These are phyloP conservation scores for Octopus bimaculoides DNA, from an alignment of 1,140 invertebrate species.

Conservation along the genomic window DNA sequence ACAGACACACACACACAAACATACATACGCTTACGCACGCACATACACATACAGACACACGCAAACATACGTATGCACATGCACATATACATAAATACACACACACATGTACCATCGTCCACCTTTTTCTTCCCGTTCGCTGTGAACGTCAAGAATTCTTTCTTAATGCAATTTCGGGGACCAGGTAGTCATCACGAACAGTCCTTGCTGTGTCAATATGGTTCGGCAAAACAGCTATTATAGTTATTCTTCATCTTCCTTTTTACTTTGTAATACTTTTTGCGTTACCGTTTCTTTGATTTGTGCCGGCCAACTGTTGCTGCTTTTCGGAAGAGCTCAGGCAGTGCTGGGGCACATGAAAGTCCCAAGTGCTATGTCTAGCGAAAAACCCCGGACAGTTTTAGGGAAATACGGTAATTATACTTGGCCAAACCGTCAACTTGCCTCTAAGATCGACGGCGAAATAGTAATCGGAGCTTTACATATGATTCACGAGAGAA, in stretches of 20 bases:
- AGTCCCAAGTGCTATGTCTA: slow-evolving; percentile 4
- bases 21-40: not conserved
- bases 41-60: not conserved
- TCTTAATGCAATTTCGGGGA: not conserved
- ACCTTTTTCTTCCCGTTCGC: not conserved
- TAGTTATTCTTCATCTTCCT: not conserved
- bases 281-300: not conserved
- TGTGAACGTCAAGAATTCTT: not conserved
- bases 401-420: slow-evolving; percentile 40
- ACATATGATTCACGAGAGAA: slow-evolving; percentile 93
- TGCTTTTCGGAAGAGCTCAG: not conserved
- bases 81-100: not conserved
- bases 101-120: not conserved
- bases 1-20: not conserved
- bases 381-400: slow-evolving; percentile 19
- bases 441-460: slow-evolving; percentile 80
- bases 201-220: not conserved
- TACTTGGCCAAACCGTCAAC: slow-evolving; percentile 77
- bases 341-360: not conserved
- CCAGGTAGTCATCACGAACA: not conserved
- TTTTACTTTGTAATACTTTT: not conserved
- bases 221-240: not conserved
- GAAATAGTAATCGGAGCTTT: slow-evolving; percentile 77
- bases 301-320: not conserved
- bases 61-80: not conserved